Conservation (phyloP, 2,888 invertebrate genomes). For the Dermolepida albohirtum region DNA sequence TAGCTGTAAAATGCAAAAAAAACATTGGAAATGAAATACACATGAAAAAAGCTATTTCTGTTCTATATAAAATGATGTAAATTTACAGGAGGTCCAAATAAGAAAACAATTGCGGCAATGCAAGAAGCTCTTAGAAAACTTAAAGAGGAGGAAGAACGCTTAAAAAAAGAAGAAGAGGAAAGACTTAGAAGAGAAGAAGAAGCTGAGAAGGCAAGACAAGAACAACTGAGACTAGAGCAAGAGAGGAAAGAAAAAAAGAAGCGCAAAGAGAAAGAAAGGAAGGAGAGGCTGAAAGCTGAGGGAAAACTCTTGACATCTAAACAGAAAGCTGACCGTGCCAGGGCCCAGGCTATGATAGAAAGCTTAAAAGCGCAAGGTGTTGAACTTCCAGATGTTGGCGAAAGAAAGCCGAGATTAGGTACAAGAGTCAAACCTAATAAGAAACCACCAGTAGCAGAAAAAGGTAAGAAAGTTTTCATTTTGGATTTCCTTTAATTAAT, state of each 20-base stretch:
- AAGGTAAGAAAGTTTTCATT: slow-evolving; percentile 5
- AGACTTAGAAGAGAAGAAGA: slow-evolving; percentile 79
- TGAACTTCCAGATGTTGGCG: slow-evolving; percentile 80
- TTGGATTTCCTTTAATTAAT: background rate
- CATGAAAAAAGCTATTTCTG: too few species aligned
- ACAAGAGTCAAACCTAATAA: slow-evolving; percentile 81
- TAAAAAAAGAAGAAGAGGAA: slow-evolving; percentile 83
- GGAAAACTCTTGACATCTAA: slow-evolving; percentile 94
- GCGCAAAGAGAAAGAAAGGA: slow-evolving; percentile 91
- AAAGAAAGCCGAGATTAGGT: slow-evolving; percentile 73
- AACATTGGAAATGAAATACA: too few species aligned
- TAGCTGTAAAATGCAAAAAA: too few species aligned
- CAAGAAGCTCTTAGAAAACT: slow-evolving; percentile 90
- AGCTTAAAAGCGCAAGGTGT: slow-evolving; percentile 90
- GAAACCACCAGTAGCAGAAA: slow-evolving; percentile 53
- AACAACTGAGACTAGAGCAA: slow-evolving; percentile 83
- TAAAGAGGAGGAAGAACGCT: slow-evolving; percentile 89
- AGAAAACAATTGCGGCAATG: slow-evolving; percentile 90
- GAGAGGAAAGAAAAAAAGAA: slow-evolving; percentile 91
- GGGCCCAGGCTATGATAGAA: slow-evolving; percentile 90
- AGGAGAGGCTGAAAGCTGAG: slow-evolving; percentile 94
- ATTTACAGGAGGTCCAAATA: slow-evolving; percentile 78
- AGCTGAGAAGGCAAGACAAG: slow-evolving; percentile 77
- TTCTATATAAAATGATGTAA: background rate
- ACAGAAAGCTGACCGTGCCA: slow-evolving; percentile 90